A percentile compares a stretch with the other conserved stretches of the same genome.
These are phyloP conservation scores for Cryptotermes secundus DNA, from an alignment of 1,140 invertebrate species.

Conservation along the genomic window DNA sequence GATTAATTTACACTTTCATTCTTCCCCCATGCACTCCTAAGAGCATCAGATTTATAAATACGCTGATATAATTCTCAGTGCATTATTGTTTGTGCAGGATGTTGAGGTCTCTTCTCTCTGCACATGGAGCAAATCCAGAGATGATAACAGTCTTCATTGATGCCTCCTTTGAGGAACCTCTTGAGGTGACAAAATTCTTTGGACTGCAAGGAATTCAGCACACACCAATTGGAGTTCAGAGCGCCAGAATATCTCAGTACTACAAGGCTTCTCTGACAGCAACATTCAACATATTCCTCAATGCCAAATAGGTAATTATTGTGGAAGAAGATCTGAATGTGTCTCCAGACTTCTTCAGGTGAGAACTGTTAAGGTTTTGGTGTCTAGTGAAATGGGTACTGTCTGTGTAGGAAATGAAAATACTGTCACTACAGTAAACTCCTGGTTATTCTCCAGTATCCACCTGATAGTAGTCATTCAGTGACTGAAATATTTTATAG, in stretches of 20 bases:
- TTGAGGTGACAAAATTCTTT: slow-evolving; percentile 62
- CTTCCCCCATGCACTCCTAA: too few species aligned
- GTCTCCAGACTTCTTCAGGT: slow-evolving; percentile 65
- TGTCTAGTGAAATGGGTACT: too few species aligned
- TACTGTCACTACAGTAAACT: too few species aligned
- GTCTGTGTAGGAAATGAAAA: too few species aligned
- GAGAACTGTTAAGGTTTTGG: background rate
- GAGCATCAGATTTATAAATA: too few species aligned
- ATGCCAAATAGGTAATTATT: slow-evolving; percentile 62
- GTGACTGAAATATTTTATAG: too few species aligned
- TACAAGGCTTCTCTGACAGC: slow-evolving; percentile 67
- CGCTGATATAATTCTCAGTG: too few species aligned
- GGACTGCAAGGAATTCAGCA: slow-evolving; percentile 59
- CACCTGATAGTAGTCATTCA: too few species aligned
- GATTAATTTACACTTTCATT: too few species aligned
- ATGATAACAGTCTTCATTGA: slow-evolving; percentile 69
- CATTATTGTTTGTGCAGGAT: slow-evolving; percentile 47
- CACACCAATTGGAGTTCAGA: slow-evolving; percentile 55
- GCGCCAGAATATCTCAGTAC: slow-evolving; percentile 65
- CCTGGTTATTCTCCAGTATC: too few species aligned
- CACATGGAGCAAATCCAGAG: slow-evolving; percentile 57
- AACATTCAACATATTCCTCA: slow-evolving; percentile 63
- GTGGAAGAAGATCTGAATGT: slow-evolving; percentile 69
- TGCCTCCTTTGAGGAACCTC: slow-evolving; percentile 68
- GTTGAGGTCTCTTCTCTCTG: slow-evolving; percentile 59